Base-by-base conservation (phyloP, 2,888 invertebrate species). In the Sialis lutaria region DNA sequence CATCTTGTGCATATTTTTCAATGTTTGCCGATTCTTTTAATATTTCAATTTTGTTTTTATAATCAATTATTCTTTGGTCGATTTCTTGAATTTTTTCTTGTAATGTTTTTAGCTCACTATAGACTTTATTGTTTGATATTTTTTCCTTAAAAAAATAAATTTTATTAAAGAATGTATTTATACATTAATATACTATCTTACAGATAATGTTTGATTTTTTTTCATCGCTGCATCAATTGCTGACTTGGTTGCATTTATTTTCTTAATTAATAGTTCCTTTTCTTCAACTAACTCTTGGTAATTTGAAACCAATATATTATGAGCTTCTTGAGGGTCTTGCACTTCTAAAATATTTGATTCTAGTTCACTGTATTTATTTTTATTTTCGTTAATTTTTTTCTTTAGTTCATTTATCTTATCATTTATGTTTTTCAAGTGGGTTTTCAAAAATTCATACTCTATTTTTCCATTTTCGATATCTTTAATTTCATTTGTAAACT, bases 61-160 rank as follows among this genome's bases (percentile, higher is more conserved):
- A 12, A 13, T 39, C 32, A 10, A 9, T 10, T 32, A 13, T 45
- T 34, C 12, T 40, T 10, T 39, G 30, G 10, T 40, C 39, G 8
- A 40, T 30, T 4, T 45, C 45, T 6, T 40, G 32, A 6, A 45
- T 45, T 40, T 40, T 40, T n/a, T 40, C 32, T 32, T 45, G 40
- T 30, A 10, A 8, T 32, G 22, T 10, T 13, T 40, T 45, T 5
- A 45, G 39, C 10, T 45, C 45, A 32, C 39, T 33, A 13, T 45
- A 45, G 8, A 34, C 31, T 32, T 45, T 39, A 12, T 45, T 40
- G 10, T 40, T 39, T 22, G 32, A 10, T 10, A 45, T 12, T 10
- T 45, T 22, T 40, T 45, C 45, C 45, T 45, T 10, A 32, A 45
- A 45, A 45, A 6, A 37, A 37, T 6, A 35, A 45, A 10, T n/a